phyloP scores from a whole-genome alignment of 2,888 invertebrate species.

The Meta bourneti region DNA sequence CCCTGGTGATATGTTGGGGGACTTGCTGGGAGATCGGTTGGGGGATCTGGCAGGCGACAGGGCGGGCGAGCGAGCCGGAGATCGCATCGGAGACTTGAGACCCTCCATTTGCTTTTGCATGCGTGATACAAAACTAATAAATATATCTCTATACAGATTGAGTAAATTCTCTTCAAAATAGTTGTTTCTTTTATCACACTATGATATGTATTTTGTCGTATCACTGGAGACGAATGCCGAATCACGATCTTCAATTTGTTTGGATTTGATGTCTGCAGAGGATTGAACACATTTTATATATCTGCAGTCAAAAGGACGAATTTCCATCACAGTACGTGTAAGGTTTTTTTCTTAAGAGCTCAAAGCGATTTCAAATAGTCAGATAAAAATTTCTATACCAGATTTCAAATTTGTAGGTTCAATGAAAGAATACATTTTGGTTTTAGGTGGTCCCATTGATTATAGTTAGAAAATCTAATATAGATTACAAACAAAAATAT shows the following conservation, averaged over 20 bases:
- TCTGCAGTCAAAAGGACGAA: too few relatives aligned
- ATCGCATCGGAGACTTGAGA: slow-evolving; percentile 63
- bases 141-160: background rate
- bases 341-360: too few relatives aligned
- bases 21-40: slow-evolving; percentile 69
- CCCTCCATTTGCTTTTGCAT: slow-evolving; percentile 48
- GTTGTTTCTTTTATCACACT: background rate
- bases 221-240: background rate
- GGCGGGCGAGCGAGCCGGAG: slow-evolving; percentile 67
- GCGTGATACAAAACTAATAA: background rate
- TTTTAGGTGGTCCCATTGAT: too few relatives aligned
- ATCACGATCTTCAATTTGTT: background rate
- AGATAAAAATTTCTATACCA: too few relatives aligned
- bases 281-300: too few relatives aligned
- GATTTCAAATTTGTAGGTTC: too few relatives aligned
- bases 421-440: too few relatives aligned
- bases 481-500: too few relatives aligned
- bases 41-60: slow-evolving; percentile 67
- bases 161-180: background rate
- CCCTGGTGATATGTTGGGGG: slow-evolving; percentile 71
- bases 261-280: background rate
- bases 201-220: background rate
- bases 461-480: too few relatives aligned
- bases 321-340: too few relatives aligned
- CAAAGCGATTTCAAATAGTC: too few relatives aligned